A percentile compares a stretch with the other conserved stretches of the same genome.
These are phyloP conservation scores for Mus pahari DNA, from an alignment of 2,113 vertebrate species.

Conservation along the genomic window DNA sequence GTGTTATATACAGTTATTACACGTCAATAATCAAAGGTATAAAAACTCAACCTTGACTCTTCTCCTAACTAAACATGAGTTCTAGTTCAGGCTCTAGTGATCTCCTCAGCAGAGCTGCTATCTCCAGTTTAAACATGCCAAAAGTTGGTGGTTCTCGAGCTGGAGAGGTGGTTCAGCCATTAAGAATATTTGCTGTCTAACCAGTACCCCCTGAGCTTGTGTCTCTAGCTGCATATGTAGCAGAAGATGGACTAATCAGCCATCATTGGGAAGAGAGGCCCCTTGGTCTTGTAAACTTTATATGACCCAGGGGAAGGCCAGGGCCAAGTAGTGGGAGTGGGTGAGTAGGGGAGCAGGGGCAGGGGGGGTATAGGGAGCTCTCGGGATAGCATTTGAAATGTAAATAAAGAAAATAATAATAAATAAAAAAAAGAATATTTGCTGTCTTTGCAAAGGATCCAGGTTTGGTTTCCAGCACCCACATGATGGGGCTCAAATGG, in stretches of 20 bases:
- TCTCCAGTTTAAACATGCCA: conserved; percentile 16
- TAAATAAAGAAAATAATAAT: too few species aligned
- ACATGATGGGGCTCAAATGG: background rate
- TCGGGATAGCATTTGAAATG: too few species aligned
- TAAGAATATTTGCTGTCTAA: background rate
- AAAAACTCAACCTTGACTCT: conserved; percentile 37
- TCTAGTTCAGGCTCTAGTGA: background rate
- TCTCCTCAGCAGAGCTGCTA: conserved; percentile 10
- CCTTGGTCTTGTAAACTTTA: too few species aligned
- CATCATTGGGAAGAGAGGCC: too few species aligned
- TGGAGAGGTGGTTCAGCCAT: background rate
- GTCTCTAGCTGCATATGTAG: too few species aligned
- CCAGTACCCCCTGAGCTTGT: too few species aligned
- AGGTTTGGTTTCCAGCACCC: background rate
- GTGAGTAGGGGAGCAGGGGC: too few species aligned
- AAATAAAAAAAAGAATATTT: too few species aligned
- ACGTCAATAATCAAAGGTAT: background rate
- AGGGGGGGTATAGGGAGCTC: too few species aligned
- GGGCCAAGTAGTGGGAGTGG: too few species aligned
- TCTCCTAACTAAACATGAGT: background rate
- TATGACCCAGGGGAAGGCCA: too few species aligned
- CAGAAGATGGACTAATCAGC: too few species aligned
- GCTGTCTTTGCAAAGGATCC: background rate
- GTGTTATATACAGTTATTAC: background rate
- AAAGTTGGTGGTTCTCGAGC: background rate